Evolutionary conservation across 2,888 invertebrate genomes (phyloP).

Genomic region (Lepidonotus clava): DNA sequence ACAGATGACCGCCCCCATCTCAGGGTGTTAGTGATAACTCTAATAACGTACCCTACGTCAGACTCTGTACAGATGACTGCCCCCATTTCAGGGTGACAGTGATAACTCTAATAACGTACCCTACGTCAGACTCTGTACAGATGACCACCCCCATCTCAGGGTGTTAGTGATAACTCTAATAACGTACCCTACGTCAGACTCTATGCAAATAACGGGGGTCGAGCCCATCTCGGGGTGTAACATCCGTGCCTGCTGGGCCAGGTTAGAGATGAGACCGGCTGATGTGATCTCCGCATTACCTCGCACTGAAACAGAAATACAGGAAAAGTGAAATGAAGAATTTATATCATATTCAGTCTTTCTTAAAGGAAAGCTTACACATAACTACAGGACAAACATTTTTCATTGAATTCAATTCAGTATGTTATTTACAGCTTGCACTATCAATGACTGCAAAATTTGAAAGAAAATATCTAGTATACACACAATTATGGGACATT

Average conservation of each 20-base stretch:
- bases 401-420: neutral
- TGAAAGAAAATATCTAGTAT: no score
- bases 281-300: constrained; percentile 28
- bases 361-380: neutral
- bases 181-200: constrained; percentile 36
- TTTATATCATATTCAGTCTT: neutral
- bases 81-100: no score
- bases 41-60: no score
- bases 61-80: no score
- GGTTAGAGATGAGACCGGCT: constrained; percentile 34
- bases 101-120: no score
- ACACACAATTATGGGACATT: no score
- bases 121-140: constrained; percentile 36
- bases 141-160: constrained; percentile 12
- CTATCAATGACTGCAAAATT: no score
- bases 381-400: neutral
- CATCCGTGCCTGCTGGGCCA: constrained; percentile 49
- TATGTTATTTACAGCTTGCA: neutral
- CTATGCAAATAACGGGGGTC: constrained; percentile 33
- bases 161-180: no score
- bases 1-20: no score
- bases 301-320: constrained; percentile 22
- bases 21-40: no score
- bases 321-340: neutral
- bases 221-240: constrained; percentile 14